Percentiles rank a stretch among this genome's conserved stretches.
phyloP scores from a whole-genome alignment of 2,888 invertebrate species.

The Malthinus flaveolus region DNA sequence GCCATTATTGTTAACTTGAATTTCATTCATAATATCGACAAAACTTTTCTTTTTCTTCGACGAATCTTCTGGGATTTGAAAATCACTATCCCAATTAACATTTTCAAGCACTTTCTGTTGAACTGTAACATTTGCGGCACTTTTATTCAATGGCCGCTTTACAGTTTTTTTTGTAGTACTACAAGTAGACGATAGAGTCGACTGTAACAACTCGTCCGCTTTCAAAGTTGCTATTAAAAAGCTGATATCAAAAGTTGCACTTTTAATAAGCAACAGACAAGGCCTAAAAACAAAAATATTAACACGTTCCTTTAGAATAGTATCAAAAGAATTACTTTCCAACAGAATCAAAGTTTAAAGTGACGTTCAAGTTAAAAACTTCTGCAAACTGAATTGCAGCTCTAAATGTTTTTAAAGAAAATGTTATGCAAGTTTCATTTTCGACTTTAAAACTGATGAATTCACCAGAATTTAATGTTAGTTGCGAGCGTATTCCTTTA shows the following conservation, averaged over 20 bases:
- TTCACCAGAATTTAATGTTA: slow-evolving; percentile 72
- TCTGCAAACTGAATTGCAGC: slow-evolving; percentile 82
- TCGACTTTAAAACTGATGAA: slow-evolving; percentile 71
- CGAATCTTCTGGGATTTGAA: slow-evolving; percentile 24
- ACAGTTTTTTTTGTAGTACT: slow-evolving; percentile 49
- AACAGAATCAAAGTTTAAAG: slow-evolving; percentile 73
- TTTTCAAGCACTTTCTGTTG: slow-evolving; percentile 38
- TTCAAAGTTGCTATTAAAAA: slow-evolving; percentile 80
- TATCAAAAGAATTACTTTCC: slow-evolving; percentile 62
- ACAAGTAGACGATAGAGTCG: slow-evolving; percentile 47
- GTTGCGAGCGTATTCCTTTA: slow-evolving; percentile 61
- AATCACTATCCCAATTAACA: slow-evolving; percentile 42
- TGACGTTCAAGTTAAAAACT: slow-evolving; percentile 67
- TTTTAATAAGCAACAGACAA: slow-evolving; percentile 73
- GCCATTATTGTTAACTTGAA: not conserved
- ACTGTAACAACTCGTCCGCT: slow-evolving; percentile 56
- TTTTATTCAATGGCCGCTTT: slow-evolving; percentile 14
- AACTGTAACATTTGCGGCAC: slow-evolving; percentile 36
- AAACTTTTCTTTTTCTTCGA: not conserved
- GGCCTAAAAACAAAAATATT: slow-evolving; percentile 59
- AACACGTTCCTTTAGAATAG: not conserved
- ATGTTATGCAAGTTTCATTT: slow-evolving; percentile 74
- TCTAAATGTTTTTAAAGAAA: slow-evolving; percentile 82
- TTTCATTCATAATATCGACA: not conserved
- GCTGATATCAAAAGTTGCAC: slow-evolving; percentile 74